Percentiles rank a stretch among this genome's conserved stretches.
Evolutionary conservation across 2,888 invertebrate species (phyloP).

Genomic region (Ellobium chinense): DNA sequence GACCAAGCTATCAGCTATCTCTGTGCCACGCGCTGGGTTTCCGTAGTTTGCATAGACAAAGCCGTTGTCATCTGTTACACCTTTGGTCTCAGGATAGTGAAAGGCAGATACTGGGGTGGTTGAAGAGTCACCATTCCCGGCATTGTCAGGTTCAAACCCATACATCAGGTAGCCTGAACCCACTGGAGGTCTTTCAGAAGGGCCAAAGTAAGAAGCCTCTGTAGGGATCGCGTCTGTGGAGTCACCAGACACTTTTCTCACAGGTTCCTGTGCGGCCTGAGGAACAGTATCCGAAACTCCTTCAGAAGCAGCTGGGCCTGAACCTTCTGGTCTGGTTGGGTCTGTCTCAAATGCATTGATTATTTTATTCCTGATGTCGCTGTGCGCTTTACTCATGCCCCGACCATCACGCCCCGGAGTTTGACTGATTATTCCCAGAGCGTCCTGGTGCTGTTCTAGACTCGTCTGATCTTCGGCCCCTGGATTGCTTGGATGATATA

Average conservation of each 20-base stretch:
- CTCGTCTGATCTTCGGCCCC: too few relatives aligned
- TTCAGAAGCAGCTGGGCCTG: background rate
- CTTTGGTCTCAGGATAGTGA: background rate
- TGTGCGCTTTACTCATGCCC: background rate
- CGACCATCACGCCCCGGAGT: background rate
- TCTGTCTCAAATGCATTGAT: background rate
- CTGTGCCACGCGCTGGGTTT: too few relatives aligned
- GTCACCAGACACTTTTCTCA: background rate
- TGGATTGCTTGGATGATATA: background rate
- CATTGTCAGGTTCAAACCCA: background rate
- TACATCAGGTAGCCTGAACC: slow-evolving; percentile 8
- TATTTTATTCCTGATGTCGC: background rate
- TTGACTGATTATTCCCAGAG: background rate
- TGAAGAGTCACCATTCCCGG: background rate
- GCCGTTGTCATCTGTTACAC: too few relatives aligned
- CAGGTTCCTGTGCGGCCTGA: background rate
- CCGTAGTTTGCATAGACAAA: too few relatives aligned
- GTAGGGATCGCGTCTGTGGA: background rate
- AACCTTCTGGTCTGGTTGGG: background rate
- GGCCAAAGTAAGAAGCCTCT: background rate
- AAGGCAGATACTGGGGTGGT: background rate
- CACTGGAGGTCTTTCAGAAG: background rate
- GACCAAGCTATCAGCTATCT: too few relatives aligned
- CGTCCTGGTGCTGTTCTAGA: too few relatives aligned
- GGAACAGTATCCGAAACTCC: background rate